Percentiles rank a stretch among this genome's conserved stretches.
These are phyloP conservation scores for Pterocles burchelli DNA, from an alignment of 2,113 vertebrate species.

Conservation along the genomic window DNA sequence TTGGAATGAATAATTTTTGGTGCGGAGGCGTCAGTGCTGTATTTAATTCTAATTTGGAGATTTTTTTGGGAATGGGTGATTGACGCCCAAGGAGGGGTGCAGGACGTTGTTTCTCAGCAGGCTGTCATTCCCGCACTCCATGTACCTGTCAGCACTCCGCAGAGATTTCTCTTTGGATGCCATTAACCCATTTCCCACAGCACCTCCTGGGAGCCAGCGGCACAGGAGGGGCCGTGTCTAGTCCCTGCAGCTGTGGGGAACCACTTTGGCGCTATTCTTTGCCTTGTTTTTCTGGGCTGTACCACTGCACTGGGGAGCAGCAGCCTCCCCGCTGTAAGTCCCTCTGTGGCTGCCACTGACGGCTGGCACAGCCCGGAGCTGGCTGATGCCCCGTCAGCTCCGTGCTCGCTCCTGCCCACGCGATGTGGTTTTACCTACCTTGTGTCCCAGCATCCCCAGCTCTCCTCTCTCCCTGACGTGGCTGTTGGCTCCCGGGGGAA, in stretches of 20 bases:
- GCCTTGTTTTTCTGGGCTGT: neutral
- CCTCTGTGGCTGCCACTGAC: neutral
- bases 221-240: fast-evolving
- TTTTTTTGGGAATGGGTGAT: neutral
- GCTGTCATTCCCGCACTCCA: neutral
- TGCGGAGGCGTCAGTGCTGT: neutral
- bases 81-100: neutral
- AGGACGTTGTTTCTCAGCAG: conserved; percentile 8
- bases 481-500: neutral
- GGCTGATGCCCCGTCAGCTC: neutral
- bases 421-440: neutral
- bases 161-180: neutral
- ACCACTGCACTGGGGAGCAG: neutral
- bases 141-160: neutral
- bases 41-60: neutral
- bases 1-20: neutral
- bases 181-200: neutral
- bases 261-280: neutral
- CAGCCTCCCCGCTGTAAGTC: neutral
- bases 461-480: neutral
- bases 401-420: neutral
- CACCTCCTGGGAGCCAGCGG: fast-evolving
- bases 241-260: fast-evolving
- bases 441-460: neutral
- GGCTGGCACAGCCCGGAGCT: neutral